These are phyloP conservation scores for Otocyon megalotis DNA, from an alignment of 2,113 vertebrate genomes.

Conservation along the genomic window DNA sequence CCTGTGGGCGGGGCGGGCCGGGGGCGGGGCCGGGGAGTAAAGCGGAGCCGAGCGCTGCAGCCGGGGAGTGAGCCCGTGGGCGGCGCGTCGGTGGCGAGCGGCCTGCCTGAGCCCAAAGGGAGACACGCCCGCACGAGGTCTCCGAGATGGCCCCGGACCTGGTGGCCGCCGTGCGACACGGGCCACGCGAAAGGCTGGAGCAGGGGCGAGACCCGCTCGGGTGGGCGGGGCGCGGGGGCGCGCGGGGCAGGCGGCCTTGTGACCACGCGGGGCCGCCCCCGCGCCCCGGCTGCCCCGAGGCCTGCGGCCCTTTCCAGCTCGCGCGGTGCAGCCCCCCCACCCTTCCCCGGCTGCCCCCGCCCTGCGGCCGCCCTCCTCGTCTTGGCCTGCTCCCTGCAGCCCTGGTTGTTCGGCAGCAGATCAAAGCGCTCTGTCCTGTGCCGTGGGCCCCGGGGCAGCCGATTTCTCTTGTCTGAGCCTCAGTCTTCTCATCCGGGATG, in stretches of 20 bases:
- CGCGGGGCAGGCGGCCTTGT: not conserved
- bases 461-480: not conserved
- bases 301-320: not conserved
- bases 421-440: not conserved
- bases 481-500: not conserved
- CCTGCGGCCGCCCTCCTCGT: not conserved
- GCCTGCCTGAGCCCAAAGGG: constrained; percentile 92
- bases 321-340: not conserved
- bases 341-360: too few species aligned
- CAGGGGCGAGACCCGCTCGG: constrained; percentile 82
- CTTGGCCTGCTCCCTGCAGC: not conserved
- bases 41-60: fast-evolving
- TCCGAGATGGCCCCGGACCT: constrained; percentile 95
- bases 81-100: constrained; percentile 94
- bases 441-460: not conserved
- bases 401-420: too few species aligned
- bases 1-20: not conserved
- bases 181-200: constrained; percentile 89
- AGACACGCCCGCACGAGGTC: constrained; percentile 90
- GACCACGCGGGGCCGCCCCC: not conserved
- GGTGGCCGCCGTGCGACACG: constrained; percentile 92
- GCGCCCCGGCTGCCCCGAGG: not conserved
- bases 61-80: constrained; percentile 92
- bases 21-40: not conserved
- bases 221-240: not conserved